Evolutionary conservation across 2,113 vertebrate genomes (phyloP).

Genomic region (Oryzias curvinotus): DNA sequence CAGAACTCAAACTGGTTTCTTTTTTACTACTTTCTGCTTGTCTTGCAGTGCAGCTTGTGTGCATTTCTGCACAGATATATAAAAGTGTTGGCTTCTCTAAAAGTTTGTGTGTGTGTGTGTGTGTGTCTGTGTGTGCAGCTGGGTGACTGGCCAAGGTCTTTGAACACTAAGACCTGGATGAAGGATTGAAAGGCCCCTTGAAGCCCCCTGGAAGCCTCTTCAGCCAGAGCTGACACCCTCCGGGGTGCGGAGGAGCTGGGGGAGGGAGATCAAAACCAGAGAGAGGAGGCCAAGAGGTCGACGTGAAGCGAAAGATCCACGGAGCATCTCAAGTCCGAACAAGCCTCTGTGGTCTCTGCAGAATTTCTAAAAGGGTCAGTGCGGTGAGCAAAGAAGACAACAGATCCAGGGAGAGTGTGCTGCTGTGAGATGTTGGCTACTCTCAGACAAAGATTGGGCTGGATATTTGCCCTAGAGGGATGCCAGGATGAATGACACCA

Average conservation of each 20-base stretch:
- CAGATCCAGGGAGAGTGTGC: constrained; percentile 48
- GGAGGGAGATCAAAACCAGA: constrained; percentile 69
- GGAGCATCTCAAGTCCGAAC: constrained; percentile 68
- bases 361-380: constrained; percentile 69
- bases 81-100: not conserved
- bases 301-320: constrained; percentile 62
- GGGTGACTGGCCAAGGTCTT: constrained; percentile 85
- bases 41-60: constrained; percentile 32
- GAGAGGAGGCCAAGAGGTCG: constrained; percentile 68
- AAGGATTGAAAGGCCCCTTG: constrained; percentile 87
- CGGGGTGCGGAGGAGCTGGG: constrained; percentile 60
- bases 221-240: constrained; percentile 72
- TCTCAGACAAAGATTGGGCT: constrained; percentile 26
- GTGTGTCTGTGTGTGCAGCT: constrained; percentile 44
- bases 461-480: constrained; percentile 49
- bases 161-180: constrained; percentile 98
- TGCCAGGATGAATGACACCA: constrained; percentile 47
- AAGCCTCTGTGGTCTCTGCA: constrained; percentile 64
- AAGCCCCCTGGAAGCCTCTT: constrained; percentile 80
- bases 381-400: constrained; percentile 48
- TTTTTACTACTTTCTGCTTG: constrained; percentile 18
- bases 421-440: constrained; percentile 36
- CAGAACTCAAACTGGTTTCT: constrained; percentile 50
- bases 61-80: constrained; percentile 31
- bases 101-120: constrained; percentile 11